Evolutionary conservation across 2,888 invertebrate species (phyloP).

Genomic region (Parelbella ahira): DNA sequence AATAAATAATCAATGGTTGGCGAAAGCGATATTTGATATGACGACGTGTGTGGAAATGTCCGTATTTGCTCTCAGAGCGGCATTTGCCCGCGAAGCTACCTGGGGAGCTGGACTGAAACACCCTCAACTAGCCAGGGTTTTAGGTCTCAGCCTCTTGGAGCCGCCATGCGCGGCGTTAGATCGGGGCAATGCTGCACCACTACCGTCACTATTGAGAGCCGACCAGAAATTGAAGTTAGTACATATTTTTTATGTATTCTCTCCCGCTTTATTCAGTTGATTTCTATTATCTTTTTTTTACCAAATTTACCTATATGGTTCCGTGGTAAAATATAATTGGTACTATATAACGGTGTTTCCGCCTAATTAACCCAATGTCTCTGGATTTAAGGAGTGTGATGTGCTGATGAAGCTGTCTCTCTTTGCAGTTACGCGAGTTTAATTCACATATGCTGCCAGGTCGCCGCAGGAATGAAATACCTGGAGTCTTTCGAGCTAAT

Average conservation of each 20-base stretch:
- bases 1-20: not conserved
- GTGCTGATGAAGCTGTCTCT: no score
- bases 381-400: no score
- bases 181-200: conserved; percentile 92
- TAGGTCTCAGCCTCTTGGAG: conserved; percentile 91
- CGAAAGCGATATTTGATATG: conserved; percentile 4
- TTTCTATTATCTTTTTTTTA: no score
- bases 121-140: conserved; percentile 89
- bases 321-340: no score
- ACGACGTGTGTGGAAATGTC: conserved; percentile 3
- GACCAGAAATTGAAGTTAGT: conserved; percentile 74
- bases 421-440: conserved; percentile 88
- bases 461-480: conserved; percentile 96
- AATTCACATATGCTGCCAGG: conserved; percentile 92
- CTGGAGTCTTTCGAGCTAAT: conserved; percentile 94
- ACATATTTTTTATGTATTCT: no score
- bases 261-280: no score
- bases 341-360: no score
- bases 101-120: conserved; percentile 91
- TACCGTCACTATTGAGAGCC: conserved; percentile 83
- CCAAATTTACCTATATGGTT: no score
- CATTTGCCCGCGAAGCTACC: conserved; percentile 93
- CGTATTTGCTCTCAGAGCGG: conserved; percentile 80
- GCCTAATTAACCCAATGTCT: no score
- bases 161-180: conserved; percentile 94